Conservation (phyloP, 2,797 vertebrate species). For the Lepidocolaptes lacrymiger region DNA sequence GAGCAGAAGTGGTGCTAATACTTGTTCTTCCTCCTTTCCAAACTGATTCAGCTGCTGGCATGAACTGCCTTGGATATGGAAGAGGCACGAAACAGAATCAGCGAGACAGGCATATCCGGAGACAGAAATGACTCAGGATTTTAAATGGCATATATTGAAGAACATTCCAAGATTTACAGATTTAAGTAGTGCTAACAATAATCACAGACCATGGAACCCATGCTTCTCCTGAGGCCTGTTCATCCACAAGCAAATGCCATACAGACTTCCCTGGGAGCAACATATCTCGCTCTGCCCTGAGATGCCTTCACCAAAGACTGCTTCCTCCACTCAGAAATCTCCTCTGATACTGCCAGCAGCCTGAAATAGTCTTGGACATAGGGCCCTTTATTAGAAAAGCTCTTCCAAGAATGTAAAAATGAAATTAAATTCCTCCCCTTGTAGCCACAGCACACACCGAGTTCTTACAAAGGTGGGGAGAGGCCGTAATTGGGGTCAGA, state of each 20-base stretch:
- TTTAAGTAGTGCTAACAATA: not conserved
- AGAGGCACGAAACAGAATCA: constrained; percentile 22
- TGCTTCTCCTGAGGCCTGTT: not conserved
- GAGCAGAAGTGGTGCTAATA: not conserved
- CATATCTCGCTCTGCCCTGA: not conserved
- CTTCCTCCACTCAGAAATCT: not conserved
- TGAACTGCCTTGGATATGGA: constrained; percentile 3
- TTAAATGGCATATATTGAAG: not conserved
- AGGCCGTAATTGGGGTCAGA: not conserved
- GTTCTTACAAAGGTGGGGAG: not conserved
- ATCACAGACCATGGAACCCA: not conserved
- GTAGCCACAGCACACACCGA: not conserved
- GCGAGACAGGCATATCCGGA: not conserved
- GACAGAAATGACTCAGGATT: constrained; percentile 55
- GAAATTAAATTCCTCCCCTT: not conserved
- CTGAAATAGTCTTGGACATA: not conserved
- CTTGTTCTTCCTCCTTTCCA: not conserved
- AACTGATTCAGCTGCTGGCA: constrained; percentile 60
- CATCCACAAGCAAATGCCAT: not conserved
- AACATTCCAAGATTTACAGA: constrained; percentile 1
- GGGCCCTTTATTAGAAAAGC: not conserved
- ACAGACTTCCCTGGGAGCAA: not conserved
- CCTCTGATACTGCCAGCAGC: not conserved
- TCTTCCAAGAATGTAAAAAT: not conserved
- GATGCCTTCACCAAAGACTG: not conserved